A percentile compares a stretch with the other conserved stretches of the same genome.
Evolutionary conservation across 2,888 invertebrate genomes (phyloP).

Genomic region (Ectobius pallidus): DNA sequence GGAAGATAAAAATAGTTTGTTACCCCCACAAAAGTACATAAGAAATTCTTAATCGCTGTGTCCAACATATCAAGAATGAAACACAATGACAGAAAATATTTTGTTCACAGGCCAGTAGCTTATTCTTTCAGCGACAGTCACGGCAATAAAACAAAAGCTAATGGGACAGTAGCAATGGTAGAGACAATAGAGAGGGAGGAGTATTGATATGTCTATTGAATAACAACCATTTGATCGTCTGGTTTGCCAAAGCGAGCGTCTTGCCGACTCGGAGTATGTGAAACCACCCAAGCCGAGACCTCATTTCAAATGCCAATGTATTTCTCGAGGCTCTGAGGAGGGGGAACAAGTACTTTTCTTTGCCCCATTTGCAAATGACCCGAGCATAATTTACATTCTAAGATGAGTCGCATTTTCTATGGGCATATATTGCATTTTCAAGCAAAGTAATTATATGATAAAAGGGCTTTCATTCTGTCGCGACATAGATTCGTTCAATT

Average conservation of each 20-base stretch:
- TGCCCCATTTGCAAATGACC: not conserved
- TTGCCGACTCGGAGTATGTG: not conserved
- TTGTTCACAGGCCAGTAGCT: too few relatives aligned
- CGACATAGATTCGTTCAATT: slow-evolving; percentile 11
- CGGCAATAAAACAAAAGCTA: not conserved
- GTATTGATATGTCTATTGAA: not conserved
- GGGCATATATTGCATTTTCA: not conserved
- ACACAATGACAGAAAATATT: too few relatives aligned
- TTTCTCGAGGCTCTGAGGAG: not conserved
- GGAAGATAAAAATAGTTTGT: too few relatives aligned
- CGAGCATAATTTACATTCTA: too few relatives aligned
- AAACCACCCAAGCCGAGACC: slow-evolving; percentile 4
- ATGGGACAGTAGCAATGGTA: too few relatives aligned
- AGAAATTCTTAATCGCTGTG: too few relatives aligned
- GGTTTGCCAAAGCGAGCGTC: not conserved
- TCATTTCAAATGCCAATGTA: slow-evolving; percentile 5
- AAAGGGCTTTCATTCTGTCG: not conserved
- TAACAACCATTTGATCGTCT: not conserved
- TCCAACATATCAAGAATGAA: too few relatives aligned
- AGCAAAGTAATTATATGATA: slow-evolving; percentile 1
- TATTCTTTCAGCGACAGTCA: too few relatives aligned
- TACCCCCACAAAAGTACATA: too few relatives aligned
- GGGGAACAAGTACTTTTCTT: not conserved
- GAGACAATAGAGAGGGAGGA: not conserved
- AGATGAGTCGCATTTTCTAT: too few relatives aligned